Evolutionary conservation across 2,113 vertebrate genomes (phyloP), one percentile per base, ranked within the genome.

Genomic region (Tetrax tetrax): DNA sequence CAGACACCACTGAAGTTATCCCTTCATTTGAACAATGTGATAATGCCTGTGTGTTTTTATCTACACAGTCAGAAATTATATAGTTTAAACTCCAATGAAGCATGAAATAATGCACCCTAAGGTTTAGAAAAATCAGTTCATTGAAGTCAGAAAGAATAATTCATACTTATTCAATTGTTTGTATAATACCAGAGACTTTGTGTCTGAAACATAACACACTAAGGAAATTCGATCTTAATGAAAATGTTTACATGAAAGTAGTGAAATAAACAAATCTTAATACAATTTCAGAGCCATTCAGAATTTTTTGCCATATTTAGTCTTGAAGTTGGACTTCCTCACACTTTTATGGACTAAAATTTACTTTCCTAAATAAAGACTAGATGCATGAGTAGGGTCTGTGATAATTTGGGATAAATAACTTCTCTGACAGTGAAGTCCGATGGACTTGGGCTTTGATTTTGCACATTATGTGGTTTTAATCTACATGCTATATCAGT

Each of bases 141-240:
- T 74, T 94, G 61, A 83, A 90, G 90, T 80, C 1, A 72, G 83
- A 92, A 38, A 19, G 12, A 17, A 92, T 92, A 83, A 89, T 80
- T 94, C 31, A 47, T 81, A 90, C 54, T 95, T 85, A 77, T 85
- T 96, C 50, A n/a, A 66, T 93, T 95, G 57, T 94, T 96, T 95
- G 80, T 68, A 68, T 72, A 93, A 74, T 76, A 94, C 14, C 38
- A 81, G 23, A 75, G 72, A 79, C 18, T 65, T 78, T 72, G 19
- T 38, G 28, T 65, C 53, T n/a, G 53, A 76, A 93, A 83, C n/a
- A 66, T 45, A 76, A 28, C 56, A 38, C 35, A 69, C 38, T 65
- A 89, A 92, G 51, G 24, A 87, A 92, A 93, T 92, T 50, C 61
- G 35, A 59, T 69, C 59, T 85, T 85, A 77, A 69, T 72, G 87